These are phyloP conservation scores for Drosophila paramelanica DNA, from an alignment of 2,888 invertebrate species.

Conservation along the genomic window DNA sequence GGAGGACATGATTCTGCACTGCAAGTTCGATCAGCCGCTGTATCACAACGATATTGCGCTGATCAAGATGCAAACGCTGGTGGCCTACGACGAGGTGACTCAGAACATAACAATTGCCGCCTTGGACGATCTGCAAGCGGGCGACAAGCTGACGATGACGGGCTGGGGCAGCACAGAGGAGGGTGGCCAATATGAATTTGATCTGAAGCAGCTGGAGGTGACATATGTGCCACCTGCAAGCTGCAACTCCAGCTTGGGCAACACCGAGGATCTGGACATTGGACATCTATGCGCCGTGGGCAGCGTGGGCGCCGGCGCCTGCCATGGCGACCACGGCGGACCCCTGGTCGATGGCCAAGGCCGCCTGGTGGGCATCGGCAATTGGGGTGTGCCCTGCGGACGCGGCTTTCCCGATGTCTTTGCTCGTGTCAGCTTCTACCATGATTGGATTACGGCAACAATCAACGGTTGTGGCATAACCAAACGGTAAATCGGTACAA, in stretches of 20 bases:
- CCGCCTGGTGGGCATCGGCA: constrained; percentile 81
- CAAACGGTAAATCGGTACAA: constrained; percentile 8
- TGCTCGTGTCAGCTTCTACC: constrained; percentile 77
- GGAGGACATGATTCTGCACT: constrained; percentile 74
- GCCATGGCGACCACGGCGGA: constrained; percentile 83
- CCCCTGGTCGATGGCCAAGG: constrained; percentile 78
- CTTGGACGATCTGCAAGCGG: constrained; percentile 85
- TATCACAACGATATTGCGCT: constrained; percentile 89
- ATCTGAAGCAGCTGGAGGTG: constrained; percentile 86
- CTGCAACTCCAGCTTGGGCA: constrained; percentile 83
- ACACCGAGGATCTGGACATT: constrained; percentile 85
- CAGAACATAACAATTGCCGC: constrained; percentile 87
- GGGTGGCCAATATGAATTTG: constrained; percentile 85
- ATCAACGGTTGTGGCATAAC: constrained; percentile 75
- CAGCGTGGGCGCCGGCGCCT: constrained; percentile 85
- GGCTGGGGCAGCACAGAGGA: constrained; percentile 88
- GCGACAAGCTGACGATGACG: constrained; percentile 86
- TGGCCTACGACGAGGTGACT: constrained; percentile 86
- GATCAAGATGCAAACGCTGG: constrained; percentile 86
- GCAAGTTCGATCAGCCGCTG: constrained; percentile 80
- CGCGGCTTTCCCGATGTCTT: constrained; percentile 83
- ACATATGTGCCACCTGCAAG: constrained; percentile 86
- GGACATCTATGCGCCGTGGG: constrained; percentile 87
- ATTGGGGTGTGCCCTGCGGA: constrained; percentile 84
- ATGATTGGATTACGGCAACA: constrained; percentile 80